Evolutionary conservation across 2,113 vertebrate genomes (phyloP).

Genomic region (Gymnarchus niloticus): DNA sequence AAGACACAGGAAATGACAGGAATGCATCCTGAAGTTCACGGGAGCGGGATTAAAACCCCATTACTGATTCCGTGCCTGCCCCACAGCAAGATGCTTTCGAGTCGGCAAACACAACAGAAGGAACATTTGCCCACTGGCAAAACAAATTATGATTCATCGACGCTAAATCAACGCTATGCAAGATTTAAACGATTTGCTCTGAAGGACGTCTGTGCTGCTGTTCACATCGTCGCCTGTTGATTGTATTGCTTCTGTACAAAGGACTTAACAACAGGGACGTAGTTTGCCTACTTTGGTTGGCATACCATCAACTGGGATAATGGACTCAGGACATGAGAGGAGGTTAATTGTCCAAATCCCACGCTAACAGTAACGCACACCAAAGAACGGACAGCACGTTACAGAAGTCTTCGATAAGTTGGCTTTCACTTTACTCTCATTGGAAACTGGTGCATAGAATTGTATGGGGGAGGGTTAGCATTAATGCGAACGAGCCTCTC

Average conservation of each 20-base stretch:
- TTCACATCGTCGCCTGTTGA: neutral
- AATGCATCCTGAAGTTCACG: neutral
- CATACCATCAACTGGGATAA: neutral
- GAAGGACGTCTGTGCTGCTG: conserved; percentile 1
- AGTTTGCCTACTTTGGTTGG: neutral
- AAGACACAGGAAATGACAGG: neutral
- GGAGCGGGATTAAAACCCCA: conserved; percentile 25
- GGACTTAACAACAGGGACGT: neutral
- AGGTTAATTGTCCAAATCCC: neutral
- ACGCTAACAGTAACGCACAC: neutral
- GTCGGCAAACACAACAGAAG: conserved; percentile 27
- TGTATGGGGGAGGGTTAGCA: neutral
- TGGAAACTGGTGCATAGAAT: neutral
- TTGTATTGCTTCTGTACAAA: neutral
- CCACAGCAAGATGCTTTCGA: conserved; percentile 23
- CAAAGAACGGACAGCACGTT: neutral
- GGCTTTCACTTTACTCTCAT: neutral
- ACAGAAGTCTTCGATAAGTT: neutral
- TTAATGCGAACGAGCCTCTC: too few species aligned
- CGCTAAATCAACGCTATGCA: conserved; percentile 18
- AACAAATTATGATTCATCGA: conserved; percentile 33
- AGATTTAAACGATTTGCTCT: neutral
- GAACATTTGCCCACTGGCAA: conserved; percentile 22
- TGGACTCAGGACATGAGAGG: neutral
- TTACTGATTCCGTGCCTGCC: conserved; percentile 24